These are phyloP conservation scores for Drosophila ficusphila DNA, from an alignment of 1,140 invertebrate genomes.

Conservation along the genomic window DNA sequence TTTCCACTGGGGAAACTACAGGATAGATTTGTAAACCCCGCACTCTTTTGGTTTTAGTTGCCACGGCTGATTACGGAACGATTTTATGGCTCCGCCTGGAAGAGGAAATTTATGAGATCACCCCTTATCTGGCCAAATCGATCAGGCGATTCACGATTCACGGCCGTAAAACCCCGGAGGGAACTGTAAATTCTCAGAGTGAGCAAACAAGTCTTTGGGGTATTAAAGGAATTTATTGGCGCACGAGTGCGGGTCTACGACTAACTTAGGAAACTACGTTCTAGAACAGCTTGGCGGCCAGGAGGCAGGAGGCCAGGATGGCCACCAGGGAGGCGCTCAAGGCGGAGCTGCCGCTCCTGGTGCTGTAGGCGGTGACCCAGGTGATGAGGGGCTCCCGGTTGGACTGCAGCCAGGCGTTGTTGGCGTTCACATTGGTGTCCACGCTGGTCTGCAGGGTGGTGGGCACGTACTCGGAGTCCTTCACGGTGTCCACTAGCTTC, in stretches of 20 bases:
- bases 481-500: slow-evolving; percentile 48
- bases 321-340: slow-evolving; percentile 48
- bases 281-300: slow-evolving; percentile 59
- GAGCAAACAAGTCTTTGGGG: slow-evolving; percentile 3
- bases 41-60: slow-evolving; percentile 6
- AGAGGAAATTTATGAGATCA: slow-evolving; percentile 34
- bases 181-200: slow-evolving; percentile 15
- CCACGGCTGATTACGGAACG: slow-evolving; percentile 18
- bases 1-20: neutral
- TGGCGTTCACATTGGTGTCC: slow-evolving; percentile 49
- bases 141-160: slow-evolving; percentile 6
- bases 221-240: slow-evolving; percentile 24
- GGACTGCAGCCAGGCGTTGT: slow-evolving; percentile 55
- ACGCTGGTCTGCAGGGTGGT: slow-evolving; percentile 48
- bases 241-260: slow-evolving; percentile 13
- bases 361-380: slow-evolving; percentile 52
- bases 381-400: slow-evolving; percentile 66
- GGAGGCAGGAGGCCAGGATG: slow-evolving; percentile 47
- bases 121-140: neutral
- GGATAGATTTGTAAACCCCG: neutral
- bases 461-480: slow-evolving; percentile 38
- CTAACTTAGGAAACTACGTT: slow-evolving; percentile 23
- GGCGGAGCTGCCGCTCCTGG: slow-evolving; percentile 50
- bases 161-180: slow-evolving; percentile 8
- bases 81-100: slow-evolving; percentile 9